Evolutionary conservation across 2,113 vertebrate genomes (phyloP), one percentile per base, ranked within the genome.

Genomic region (Mustela nigripes): DNA sequence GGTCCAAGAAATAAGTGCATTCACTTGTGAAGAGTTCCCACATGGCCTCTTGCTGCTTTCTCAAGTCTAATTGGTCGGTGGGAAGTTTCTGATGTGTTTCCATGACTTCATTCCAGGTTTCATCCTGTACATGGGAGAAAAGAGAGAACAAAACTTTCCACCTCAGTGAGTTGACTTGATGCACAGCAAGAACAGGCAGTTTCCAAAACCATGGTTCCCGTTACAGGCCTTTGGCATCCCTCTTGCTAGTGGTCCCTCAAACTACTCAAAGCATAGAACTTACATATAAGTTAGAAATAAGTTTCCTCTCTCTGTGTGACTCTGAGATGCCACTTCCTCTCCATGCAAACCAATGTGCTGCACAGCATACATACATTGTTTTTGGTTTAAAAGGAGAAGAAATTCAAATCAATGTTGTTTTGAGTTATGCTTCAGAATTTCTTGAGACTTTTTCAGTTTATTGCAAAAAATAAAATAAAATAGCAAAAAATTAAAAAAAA

Each of bases 11-110:
- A 98, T 99, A 99, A 96, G 99, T 99, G 89, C 99, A 99, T 99
- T 99, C 99, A 48, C 99, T 99, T 58, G 99, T 99, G 98, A 99
- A 99, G 84, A 99, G 99, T 93, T 99, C 99, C 99, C 99, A 99
- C 74, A 99, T 90, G 4, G 99, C 99, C 95, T 99, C 99, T 81
- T 99, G 99, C 95, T 99, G 99, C 98, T 98, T 99, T 82, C 92
- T 96, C 92, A 96, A 97, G 96, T 98, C 98, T 94, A 98, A 95
- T 15, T 85, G 97, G 92, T 98, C 95, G 48, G 97, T 21, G 28
- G 91, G 71, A 28, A 96, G 45, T 78, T 98, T 98, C 2, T 98
- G 98, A 94, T 99, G 98, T 50, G 95, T 98, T 92, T 90, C 98
- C 97, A 99, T 60, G 98, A 99, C 99, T 97, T 99, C 99, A 0